Conservation (phyloP, 2,888 invertebrate genomes). For the Bellardia bayeri region DNA sequence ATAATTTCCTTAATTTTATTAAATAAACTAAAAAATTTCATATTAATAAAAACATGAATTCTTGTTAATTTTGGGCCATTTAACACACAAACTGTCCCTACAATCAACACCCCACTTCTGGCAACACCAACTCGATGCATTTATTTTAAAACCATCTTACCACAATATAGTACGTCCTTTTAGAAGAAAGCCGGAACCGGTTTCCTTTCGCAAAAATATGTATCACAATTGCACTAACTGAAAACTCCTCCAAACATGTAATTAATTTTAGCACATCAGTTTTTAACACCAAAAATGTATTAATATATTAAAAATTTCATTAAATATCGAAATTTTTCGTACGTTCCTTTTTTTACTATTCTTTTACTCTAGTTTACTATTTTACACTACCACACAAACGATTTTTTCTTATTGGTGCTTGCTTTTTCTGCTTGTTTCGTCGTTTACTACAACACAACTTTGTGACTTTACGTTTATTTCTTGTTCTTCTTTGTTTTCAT, state of each 20-base stretch:
- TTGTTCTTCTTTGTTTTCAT: constrained; percentile 72
- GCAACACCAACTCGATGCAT: constrained; percentile 41
- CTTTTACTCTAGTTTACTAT: constrained; percentile 64
- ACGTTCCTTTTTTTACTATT: constrained; percentile 43
- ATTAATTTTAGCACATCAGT: background rate
- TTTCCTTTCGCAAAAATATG: constrained; percentile 42
- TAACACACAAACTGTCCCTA: background rate
- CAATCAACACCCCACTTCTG: background rate
- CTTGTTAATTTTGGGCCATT: background rate
- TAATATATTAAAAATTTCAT: constrained; percentile 37
- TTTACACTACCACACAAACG: constrained; percentile 46
- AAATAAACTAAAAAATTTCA: too few relatives aligned
- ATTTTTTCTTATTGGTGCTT: constrained; percentile 31
- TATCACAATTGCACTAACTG: constrained; percentile 18
- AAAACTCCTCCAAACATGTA: background rate
- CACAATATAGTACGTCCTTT: constrained; percentile 28
- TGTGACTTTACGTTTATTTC: constrained; percentile 62
- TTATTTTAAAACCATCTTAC: constrained; percentile 46
- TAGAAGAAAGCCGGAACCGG: constrained; percentile 67
- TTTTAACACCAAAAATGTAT: constrained; percentile 34
- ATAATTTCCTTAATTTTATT: too few relatives aligned
- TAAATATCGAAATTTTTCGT: constrained; percentile 34
- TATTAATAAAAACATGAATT: background rate
- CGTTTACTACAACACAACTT: constrained; percentile 65
- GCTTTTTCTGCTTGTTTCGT: constrained; percentile 43